phyloP scores from a whole-genome alignment of 2,113 vertebrate genomes.

The Setophaga coronata region DNA sequence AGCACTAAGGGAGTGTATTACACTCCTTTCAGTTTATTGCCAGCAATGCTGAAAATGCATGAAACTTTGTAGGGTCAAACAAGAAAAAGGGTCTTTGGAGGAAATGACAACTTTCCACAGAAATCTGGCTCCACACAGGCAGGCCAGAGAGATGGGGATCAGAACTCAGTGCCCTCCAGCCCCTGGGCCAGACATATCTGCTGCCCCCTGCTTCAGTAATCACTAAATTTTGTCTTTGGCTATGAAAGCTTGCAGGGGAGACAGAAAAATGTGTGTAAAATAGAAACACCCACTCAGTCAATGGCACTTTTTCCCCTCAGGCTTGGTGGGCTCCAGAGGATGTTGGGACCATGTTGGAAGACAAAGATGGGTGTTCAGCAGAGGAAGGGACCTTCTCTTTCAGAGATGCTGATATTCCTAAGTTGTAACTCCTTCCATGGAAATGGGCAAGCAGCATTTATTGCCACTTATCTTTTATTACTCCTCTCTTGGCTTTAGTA shows the following conservation, averaged over 20 bases:
- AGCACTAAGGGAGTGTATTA: not conserved
- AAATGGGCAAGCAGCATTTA: not conserved
- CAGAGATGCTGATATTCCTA: not conserved
- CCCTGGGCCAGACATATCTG: rapidly evolving
- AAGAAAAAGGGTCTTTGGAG: not conserved
- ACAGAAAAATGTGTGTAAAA: not conserved
- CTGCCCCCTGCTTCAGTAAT: rapidly evolving
- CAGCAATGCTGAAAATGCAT: not conserved
- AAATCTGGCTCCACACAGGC: not conserved
- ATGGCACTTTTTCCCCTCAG: not conserved
- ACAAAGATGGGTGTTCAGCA: not conserved
- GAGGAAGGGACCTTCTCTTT: not conserved
- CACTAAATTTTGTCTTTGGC: not conserved
- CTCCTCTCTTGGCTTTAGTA: not conserved
- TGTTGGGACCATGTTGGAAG: not conserved
- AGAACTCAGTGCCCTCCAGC: not conserved
- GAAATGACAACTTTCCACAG: not conserved
- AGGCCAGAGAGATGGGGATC: not conserved
- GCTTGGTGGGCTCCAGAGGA: not conserved
- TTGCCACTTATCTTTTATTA: not conserved
- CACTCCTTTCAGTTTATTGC: not conserved
- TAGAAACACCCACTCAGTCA: not conserved
- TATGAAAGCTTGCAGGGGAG: not conserved
- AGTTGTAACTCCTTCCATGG: not conserved
- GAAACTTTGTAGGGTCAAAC: not conserved